Conservation (phyloP, 2,888 invertebrate species). For the Pseudoips prasinana region DNA sequence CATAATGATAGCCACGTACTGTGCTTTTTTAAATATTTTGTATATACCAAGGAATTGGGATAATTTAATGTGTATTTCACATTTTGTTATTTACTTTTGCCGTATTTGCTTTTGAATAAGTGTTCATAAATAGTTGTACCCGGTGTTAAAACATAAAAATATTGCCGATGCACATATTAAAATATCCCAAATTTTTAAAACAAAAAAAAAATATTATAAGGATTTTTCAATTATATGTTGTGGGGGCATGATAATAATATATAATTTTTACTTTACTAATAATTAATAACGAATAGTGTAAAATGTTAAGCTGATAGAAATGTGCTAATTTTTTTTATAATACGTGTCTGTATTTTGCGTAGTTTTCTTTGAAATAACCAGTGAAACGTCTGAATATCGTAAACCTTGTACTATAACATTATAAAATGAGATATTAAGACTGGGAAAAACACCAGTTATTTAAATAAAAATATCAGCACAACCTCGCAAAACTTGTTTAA, state of each 20-base stretch:
- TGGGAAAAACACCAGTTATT: no score
- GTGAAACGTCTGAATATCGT: no score
- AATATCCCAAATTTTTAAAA: conserved; percentile 45
- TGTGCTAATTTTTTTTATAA: no score
- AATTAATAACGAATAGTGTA: no score
- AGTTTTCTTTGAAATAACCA: no score
- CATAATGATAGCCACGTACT: conserved; percentile 43
- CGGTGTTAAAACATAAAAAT: conserved; percentile 11
- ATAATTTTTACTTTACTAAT: no score
- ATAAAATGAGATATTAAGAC: no score
- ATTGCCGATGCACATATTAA: conserved; percentile 24
- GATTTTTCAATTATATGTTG: conserved; percentile 39
- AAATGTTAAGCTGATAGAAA: no score
- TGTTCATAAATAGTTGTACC: conserved; percentile 4
- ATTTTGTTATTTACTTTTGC: conserved; percentile 5
- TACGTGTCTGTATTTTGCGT: no score
- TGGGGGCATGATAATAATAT: conserved; percentile 51
- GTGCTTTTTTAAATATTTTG: conserved; percentile 38
- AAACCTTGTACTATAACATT: no score
- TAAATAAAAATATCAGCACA: not conserved
- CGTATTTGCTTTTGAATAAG: conserved; percentile 8
- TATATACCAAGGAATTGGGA: conserved; percentile 36
- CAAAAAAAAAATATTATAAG: conserved; percentile 42
- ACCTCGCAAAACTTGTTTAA: conserved; percentile 10
- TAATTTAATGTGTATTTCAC: conserved; percentile 30